phyloP scores from a whole-genome alignment of 1,140 invertebrate genomes.

The Drosophila sucinea region DNA sequence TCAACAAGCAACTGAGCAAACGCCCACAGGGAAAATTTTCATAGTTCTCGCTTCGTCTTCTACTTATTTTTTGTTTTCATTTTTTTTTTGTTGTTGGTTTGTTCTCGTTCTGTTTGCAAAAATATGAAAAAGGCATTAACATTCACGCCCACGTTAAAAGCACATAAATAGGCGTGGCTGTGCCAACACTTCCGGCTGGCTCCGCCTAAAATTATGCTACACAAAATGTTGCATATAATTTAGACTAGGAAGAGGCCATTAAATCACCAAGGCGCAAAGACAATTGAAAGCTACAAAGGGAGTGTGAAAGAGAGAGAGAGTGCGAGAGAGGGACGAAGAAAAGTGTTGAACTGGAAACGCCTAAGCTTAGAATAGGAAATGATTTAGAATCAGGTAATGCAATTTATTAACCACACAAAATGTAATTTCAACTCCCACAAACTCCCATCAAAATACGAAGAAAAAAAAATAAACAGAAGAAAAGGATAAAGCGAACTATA shows the following conservation, averaged over 20 bases:
- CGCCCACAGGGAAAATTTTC: constrained; percentile 41
- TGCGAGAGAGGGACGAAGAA: not conserved
- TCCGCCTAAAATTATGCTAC: constrained; percentile 56
- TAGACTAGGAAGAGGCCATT: constrained; percentile 35
- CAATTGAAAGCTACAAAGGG: constrained; percentile 23
- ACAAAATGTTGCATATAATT: constrained; percentile 56
- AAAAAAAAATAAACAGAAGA: not conserved
- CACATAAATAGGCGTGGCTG: constrained; percentile 76
- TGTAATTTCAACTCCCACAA: not conserved
- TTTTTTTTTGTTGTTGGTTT: not conserved
- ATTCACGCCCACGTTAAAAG: constrained; percentile 80
- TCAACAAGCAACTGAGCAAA: constrained; percentile 60
- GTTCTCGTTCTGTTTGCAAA: constrained; percentile 29
- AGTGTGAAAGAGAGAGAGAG: not conserved
- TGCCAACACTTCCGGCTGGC: constrained; percentile 50
- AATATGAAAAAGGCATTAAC: constrained; percentile 76
- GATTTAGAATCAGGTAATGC: constrained; percentile 13
- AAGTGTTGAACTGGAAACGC: constrained; percentile 12
- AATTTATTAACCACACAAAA: constrained; percentile 12
- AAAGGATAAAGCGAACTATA: not conserved
- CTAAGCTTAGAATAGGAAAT: constrained; percentile 8
- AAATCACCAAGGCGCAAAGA: constrained; percentile 47
- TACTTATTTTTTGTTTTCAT: not conserved
- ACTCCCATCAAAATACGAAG: not conserved
- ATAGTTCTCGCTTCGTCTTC: constrained; percentile 22